A percentile compares a stretch with the other conserved stretches of the same genome.
These are phyloP conservation scores for Onychomys arenicola DNA, from an alignment of 2,797 vertebrate genomes.

Conservation along the genomic window DNA sequence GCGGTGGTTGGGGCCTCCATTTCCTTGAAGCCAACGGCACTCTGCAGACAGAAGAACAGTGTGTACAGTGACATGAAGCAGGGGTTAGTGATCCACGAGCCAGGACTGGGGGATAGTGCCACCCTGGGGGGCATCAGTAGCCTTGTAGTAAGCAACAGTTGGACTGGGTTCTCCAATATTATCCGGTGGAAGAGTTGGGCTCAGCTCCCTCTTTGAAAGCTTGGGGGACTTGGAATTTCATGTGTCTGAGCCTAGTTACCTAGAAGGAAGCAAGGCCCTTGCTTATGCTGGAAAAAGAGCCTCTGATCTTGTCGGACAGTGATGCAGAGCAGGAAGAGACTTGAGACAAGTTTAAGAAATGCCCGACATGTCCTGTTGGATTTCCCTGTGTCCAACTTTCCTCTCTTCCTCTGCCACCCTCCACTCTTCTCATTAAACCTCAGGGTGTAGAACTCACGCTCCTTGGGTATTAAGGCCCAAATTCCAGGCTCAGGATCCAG, in stretches of 20 bases:
- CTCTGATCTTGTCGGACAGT: not conserved
- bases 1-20: conserved; percentile 92
- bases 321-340: not conserved
- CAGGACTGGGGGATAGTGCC: not conserved
- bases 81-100: not conserved
- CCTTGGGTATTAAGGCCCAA: not conserved
- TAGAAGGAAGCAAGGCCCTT: not conserved
- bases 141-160: not conserved
- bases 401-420: not conserved
- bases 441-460: not conserved
- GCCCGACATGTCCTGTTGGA: not conserved
- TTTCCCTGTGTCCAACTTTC: not conserved
- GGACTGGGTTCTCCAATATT: not conserved
- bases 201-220: not conserved
- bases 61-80: not conserved
- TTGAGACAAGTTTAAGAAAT: not conserved
- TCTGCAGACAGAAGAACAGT: conserved; percentile 86
- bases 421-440: not conserved
- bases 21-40: conserved; percentile 92
- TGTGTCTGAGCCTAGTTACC: not conserved
- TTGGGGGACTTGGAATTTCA: not conserved
- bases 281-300: not conserved
- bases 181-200: conserved; percentile 1
- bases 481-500: not conserved
- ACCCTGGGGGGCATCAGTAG: not conserved